Percentiles rank a stretch among this genome's conserved stretches.
Evolutionary conservation across 2,888 invertebrate species (phyloP).

Genomic region (Cataglyphis rosenhaueri): DNA sequence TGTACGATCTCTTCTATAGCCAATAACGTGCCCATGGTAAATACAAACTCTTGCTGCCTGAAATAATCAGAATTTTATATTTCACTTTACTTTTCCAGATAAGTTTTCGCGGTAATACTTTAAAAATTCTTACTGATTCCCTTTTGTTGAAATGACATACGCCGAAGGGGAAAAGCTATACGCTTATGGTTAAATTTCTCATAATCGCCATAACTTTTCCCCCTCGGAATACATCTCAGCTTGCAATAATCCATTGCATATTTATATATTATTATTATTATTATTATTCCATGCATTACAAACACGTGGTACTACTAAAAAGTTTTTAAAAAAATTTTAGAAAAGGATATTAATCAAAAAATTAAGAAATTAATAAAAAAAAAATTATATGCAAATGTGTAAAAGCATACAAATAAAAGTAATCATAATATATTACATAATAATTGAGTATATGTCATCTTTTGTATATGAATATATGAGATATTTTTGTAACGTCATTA

Average conservation of each 20-base stretch:
- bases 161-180: conserved; percentile 99
- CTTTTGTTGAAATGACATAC: conserved; percentile 78
- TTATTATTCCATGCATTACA: too few relatives aligned
- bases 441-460: background rate
- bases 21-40: conserved; percentile 84
- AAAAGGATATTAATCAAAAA: background rate
- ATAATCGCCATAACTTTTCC: conserved; percentile 97
- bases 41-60: conserved; percentile 80
- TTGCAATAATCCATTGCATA: conserved; percentile 1
- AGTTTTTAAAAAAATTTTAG: background rate
- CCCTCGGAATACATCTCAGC: conserved; percentile 85
- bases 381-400: background rate
- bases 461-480: background rate
- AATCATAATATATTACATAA: background rate
- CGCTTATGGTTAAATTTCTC: conserved; percentile 94
- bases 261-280: too few relatives aligned
- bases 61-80: conserved; percentile 69
- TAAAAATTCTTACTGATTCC: conserved; percentile 28
- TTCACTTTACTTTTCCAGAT: conserved; percentile 11
- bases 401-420: background rate
- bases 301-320: background rate
- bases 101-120: background rate
- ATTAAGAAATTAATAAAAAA: background rate
- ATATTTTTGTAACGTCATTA: conserved; percentile 13
- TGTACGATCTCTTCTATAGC: conserved; percentile 80